Conservation (phyloP, 2,888 invertebrate genomes). For the Chloroclystis v-ata region DNA sequence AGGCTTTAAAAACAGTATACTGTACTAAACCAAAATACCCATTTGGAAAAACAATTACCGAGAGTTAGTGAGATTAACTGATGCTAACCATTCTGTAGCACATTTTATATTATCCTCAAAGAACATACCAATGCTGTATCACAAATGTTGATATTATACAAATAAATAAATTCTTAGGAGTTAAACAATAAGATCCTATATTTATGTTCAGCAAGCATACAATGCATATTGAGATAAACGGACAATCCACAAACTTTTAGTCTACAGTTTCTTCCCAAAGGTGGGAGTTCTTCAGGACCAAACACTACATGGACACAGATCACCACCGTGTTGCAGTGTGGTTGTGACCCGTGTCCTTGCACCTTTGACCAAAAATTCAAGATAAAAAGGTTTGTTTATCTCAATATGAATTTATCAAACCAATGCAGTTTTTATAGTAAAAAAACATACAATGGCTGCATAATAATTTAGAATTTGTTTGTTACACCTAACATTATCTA, state of each 20-base stretch:
- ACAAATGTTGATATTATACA: conserved; percentile 37
- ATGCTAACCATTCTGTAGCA: conserved; percentile 23
- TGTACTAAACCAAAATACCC: conserved; percentile 4
- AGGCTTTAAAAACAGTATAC: not conserved
- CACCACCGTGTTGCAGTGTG: too few species aligned
- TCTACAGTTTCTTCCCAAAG: too few species aligned
- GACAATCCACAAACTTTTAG: too few species aligned
- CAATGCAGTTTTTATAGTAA: too few species aligned
- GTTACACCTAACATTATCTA: conserved; percentile 36
- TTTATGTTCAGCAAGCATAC: conserved; percentile 39
- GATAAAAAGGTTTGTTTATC: too few species aligned
- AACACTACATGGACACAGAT: too few species aligned
- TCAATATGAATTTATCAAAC: too few species aligned
- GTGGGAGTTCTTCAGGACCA: too few species aligned
- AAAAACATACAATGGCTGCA: conserved; percentile 36
- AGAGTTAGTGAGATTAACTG: conserved; percentile 38
- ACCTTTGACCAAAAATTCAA: too few species aligned
- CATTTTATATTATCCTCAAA: conserved; percentile 18
- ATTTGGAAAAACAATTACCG: conserved; percentile 32
- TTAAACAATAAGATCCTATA: conserved; percentile 37
- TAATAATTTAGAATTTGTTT: conserved; percentile 12
- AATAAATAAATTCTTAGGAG: conserved; percentile 42
- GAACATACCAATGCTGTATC: conserved; percentile 31
- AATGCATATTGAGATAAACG: too few species aligned
- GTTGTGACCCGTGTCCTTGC: too few species aligned